These are phyloP conservation scores for Drosophila greeni DNA, from an alignment of 2,888 invertebrate species.

Conservation along the genomic window DNA sequence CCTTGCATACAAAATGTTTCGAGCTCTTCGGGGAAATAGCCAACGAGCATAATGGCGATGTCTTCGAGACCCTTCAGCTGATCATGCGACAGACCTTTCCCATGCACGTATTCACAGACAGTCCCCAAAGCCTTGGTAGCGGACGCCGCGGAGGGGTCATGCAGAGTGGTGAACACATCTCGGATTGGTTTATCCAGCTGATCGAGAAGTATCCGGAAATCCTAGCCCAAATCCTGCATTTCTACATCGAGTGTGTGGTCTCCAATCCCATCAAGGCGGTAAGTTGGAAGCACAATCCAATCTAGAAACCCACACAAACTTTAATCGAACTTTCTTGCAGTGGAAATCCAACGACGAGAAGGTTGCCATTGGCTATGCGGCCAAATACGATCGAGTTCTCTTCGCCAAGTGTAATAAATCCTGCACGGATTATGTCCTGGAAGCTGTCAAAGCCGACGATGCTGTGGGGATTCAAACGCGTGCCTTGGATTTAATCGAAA, in stretches of 20 bases:
- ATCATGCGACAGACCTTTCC: conserved; percentile 75
- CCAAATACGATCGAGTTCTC: conserved; percentile 77
- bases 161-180: conserved; percentile 75
- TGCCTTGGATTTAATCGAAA: conserved; percentile 73
- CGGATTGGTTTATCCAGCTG: conserved; percentile 77
- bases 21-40: conserved; percentile 76
- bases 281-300: not conserved
- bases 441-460: conserved; percentile 75
- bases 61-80: conserved; percentile 73
- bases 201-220: conserved; percentile 76
- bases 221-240: conserved; percentile 67
- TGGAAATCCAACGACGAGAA: conserved; percentile 75
- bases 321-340: conserved; percentile 34
- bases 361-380: conserved; percentile 76
- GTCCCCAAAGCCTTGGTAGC: conserved; percentile 50
- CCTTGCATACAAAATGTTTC: conserved; percentile 74
- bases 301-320: not conserved
- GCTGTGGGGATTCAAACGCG: conserved; percentile 70
- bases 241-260: conserved; percentile 74
- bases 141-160: conserved; percentile 25
- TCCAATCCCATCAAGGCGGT: conserved; percentile 75
- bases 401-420: conserved; percentile 78
- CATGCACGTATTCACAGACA: conserved; percentile 71
- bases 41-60: conserved; percentile 77
- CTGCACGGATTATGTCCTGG: conserved; percentile 69